Conservation (phyloP, 2,797 vertebrate genomes). For the Gallinago solitaria region DNA sequence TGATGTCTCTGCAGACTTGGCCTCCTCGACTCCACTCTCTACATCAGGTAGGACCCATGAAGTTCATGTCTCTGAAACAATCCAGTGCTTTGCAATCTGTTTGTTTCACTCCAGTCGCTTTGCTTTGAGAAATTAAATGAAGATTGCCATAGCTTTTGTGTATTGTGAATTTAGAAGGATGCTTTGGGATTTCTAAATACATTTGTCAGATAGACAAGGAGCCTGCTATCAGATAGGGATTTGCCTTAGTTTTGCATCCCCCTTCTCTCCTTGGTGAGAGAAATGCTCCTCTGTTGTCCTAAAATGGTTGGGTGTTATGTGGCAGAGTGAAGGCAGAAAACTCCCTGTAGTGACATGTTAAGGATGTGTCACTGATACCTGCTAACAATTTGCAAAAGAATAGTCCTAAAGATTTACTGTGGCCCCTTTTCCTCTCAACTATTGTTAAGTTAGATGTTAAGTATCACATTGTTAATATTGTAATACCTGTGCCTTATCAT, state of each 20-base stretch:
- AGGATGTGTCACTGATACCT: neutral
- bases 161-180: neutral
- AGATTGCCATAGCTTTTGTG: neutral
- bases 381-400: neutral
- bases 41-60: neutral
- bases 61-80: neutral
- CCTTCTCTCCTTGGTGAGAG: neutral
- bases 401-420: neutral
- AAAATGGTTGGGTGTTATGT: too few species aligned
- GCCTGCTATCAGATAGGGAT: neutral
- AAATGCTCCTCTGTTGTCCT: neutral
- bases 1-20: neutral
- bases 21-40: neutral
- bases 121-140: neutral
- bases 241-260: neutral
- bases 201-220: neutral
- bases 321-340: neutral
- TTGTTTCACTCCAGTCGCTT: neutral
- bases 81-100: neutral
- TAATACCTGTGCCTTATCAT: neutral
- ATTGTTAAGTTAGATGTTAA: neutral
- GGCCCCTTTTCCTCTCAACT: neutral
- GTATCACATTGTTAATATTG: neutral
- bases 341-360: fast-evolving
- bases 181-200: neutral